These are phyloP conservation scores for Emberiza fucata DNA, from an alignment of 2,113 vertebrate genomes.

Conservation along the genomic window DNA sequence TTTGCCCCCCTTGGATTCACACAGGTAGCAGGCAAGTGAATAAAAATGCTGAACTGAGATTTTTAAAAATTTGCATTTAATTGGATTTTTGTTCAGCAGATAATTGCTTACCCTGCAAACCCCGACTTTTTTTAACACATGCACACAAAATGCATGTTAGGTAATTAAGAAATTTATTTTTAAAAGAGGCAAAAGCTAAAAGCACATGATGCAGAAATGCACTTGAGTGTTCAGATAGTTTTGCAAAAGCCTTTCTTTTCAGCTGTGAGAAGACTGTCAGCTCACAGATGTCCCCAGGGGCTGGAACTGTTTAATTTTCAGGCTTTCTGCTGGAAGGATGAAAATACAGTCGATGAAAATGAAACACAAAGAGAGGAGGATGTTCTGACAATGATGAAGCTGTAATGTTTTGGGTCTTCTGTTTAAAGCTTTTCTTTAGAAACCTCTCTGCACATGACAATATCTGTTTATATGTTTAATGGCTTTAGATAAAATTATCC, in stretches of 20 bases:
- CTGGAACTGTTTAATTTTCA: slow-evolving; percentile 74
- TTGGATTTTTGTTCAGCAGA: neutral
- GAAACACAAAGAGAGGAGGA: neutral
- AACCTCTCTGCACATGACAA: neutral
- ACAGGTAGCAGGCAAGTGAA: neutral
- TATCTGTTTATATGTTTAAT: neutral
- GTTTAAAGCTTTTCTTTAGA: neutral
- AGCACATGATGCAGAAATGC: neutral
- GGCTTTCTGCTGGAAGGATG: slow-evolving; percentile 40
- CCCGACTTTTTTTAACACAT: neutral
- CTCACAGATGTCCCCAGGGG: slow-evolving; percentile 36
- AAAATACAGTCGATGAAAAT: slow-evolving; percentile 50
- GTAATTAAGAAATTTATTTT: neutral
- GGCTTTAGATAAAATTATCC: neutral
- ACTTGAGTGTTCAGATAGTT: neutral
- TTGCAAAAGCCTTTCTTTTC: slow-evolving; percentile 48
- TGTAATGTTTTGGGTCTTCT: neutral
- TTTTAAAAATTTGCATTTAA: neutral
- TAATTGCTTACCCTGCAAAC: slow-evolving; percentile 12
- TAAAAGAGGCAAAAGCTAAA: neutral
- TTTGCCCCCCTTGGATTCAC: neutral
- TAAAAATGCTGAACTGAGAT: neutral
- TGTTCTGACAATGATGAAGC: neutral
- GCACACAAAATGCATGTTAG: neutral
- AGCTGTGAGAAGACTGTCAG: slow-evolving; percentile 63